Percentiles rank a stretch among this genome's conserved stretches.
Conservation (phyloP, 2,113 vertebrate genomes). For the Corydoras sp. region DNA sequence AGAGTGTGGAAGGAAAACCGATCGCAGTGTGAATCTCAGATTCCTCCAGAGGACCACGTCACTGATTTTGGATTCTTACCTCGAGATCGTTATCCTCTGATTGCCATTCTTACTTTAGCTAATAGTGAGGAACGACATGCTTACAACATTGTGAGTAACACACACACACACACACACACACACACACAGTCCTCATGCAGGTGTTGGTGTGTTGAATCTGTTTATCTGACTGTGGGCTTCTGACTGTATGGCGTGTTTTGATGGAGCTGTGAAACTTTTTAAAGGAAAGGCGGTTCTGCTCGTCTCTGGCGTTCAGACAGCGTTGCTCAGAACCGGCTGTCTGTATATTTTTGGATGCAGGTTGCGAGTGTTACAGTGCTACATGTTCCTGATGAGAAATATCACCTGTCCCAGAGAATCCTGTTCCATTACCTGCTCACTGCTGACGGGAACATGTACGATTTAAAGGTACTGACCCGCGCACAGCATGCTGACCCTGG, state of each 20-base stretch:
- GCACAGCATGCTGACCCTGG: conserved; percentile 6
- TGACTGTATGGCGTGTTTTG: too few relatives aligned
- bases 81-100: conserved; percentile 79
- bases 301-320: too few relatives aligned
- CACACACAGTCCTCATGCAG: too few relatives aligned
- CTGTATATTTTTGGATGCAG: conserved; percentile 52
- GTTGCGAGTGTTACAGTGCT: conserved; percentile 81
- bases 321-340: too few relatives aligned
- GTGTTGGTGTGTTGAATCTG: too few relatives aligned
- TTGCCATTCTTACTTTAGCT: conserved; percentile 77
- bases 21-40: conserved; percentile 65
- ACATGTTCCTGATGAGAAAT: conserved; percentile 86
- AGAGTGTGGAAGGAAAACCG: conserved; percentile 72
- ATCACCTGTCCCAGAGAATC: conserved; percentile 78
- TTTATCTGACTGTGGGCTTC: too few relatives aligned
- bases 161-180: too few relatives aligned
- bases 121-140: conserved; percentile 68
- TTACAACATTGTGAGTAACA: conserved; percentile 82
- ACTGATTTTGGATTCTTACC: conserved; percentile 81
- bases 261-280: too few relatives aligned
- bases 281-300: too few relatives aligned
- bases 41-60: conserved; percentile 71
- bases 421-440: conserved; percentile 89
- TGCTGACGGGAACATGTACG: conserved; percentile 80
- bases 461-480: conserved; percentile 79